phyloP scores from a whole-genome alignment of 2,888 invertebrate genomes.

The Petrophora chlorosata region DNA sequence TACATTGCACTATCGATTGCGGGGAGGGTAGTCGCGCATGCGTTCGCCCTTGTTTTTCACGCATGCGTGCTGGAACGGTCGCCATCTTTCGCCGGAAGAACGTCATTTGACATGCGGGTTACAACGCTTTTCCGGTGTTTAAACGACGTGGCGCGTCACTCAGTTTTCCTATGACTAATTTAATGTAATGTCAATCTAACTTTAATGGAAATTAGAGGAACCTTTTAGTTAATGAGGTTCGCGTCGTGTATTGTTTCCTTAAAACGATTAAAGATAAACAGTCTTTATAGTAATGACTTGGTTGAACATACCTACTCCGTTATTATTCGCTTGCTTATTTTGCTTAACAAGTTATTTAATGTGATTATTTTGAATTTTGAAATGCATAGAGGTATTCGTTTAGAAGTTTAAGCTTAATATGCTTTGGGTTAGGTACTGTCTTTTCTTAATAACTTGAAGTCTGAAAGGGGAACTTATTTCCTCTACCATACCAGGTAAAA shows the following conservation, averaged over 20 bases:
- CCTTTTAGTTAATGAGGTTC: slow-evolving; percentile 21
- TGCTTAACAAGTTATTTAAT: no score
- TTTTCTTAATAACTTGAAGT: no score
- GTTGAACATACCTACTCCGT: no score
- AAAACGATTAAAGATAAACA: no score
- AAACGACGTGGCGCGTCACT: slow-evolving; percentile 32
- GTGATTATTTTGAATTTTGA: no score
- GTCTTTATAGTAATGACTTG: no score
- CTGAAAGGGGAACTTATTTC: no score
- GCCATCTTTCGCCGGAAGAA: slow-evolving; percentile 61
- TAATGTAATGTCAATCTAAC: slow-evolving; percentile 30
- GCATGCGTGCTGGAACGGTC: slow-evolving; percentile 35
- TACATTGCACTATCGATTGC: slow-evolving; percentile 75
- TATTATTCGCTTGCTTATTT: no score
- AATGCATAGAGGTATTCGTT: no score
- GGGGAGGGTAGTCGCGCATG: slow-evolving; percentile 60
- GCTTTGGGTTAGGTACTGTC: no score
- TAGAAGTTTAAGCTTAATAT: no score
- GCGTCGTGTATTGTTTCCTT: slow-evolving; percentile 1
- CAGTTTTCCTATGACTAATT: slow-evolving; percentile 34
- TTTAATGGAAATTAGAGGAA: slow-evolving; percentile 20
- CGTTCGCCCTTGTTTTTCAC: slow-evolving; percentile 41
- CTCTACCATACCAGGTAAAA: no score
- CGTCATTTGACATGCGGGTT: slow-evolving; percentile 72
- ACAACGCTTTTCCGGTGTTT: slow-evolving; percentile 39